phyloP scores from a whole-genome alignment of 2,113 vertebrate species.

The Strigops habroptila region DNA sequence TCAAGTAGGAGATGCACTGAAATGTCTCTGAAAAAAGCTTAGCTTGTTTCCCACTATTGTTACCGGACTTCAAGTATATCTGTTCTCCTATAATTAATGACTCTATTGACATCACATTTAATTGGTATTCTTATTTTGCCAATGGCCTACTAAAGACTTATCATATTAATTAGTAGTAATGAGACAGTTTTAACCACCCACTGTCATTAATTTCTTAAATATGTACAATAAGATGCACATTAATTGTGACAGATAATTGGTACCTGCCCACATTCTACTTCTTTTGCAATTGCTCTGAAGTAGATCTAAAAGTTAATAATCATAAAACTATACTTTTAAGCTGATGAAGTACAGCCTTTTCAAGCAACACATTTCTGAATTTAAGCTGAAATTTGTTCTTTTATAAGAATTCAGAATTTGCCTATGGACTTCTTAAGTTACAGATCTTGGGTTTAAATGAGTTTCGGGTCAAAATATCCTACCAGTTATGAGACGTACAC shows the following conservation, averaged over 20 bases:
- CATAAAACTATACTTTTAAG: background rate
- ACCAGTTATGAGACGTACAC: background rate
- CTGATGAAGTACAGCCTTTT: background rate
- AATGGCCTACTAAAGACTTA: conserved; percentile 17
- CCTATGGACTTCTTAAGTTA: background rate
- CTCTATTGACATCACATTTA: conserved; percentile 31
- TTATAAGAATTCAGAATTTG: background rate
- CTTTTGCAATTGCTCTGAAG: background rate
- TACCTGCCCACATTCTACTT: conserved; percentile 35
- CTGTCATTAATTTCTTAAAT: conserved; percentile 61
- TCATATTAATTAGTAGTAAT: conserved; percentile 55
- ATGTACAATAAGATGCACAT: conserved; percentile 42
- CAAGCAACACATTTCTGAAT: background rate
- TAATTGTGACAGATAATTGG: conserved; percentile 38
- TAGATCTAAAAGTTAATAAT: conserved; percentile 6
- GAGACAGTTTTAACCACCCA: conserved; percentile 50
- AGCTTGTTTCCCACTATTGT: background rate
- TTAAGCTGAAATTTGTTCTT: background rate
- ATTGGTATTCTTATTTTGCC: conserved; percentile 49
- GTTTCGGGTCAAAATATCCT: background rate
- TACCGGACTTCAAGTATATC: conserved; percentile 9
- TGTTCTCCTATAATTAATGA: conserved; percentile 52
- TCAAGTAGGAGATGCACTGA: background rate
- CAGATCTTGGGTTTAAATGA: background rate
- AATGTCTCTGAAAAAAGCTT: background rate